Evolutionary conservation across 2,888 invertebrate genomes (phyloP), one percentile per base, ranked within the genome.

Genomic region (Oscheius sp.): DNA sequence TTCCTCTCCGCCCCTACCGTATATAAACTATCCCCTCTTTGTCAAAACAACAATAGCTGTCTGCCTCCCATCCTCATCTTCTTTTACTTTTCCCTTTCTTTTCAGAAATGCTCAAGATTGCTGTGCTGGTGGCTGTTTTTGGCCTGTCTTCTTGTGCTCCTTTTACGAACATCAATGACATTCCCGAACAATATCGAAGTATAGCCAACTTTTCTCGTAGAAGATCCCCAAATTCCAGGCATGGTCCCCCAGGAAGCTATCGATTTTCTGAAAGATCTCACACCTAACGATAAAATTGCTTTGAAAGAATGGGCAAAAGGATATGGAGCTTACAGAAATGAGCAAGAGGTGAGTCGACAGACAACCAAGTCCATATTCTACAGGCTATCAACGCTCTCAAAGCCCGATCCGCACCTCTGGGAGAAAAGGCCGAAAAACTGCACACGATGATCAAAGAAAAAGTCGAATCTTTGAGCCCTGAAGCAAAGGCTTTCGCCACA

Each of bases 401-500:
- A 21, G 49, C 35, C 12, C 59, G 64, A n/a, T 70, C 69, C 12
- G 61, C 74, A 0, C n/a, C 27, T 27, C 69, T 70, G 18, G 55
- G 45, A 25, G 74, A 59, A n/a, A 74, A 74, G 64, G 70, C 64
- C 41, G 66, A 66, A 64, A 71, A 74, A 56, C 49, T 74, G 25
- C 59, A 74, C 56, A 43, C 16, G n/a, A 12, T 71, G 5, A 27
- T 74, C 27, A 53, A 74, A 46, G 71, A 56, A 13, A 71, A 74
- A 64, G 43, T 74, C 23, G 59, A 63, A 46, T n/a, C 43, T 2
- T 59, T 74, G 43, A 49, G n/a, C n/a, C 53, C 35, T 6, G 70
- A 71, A 12, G 74, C 74, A n/a, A 74, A 64, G 64, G 74, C 70
- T 13, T 74, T 74, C 52, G 74, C 63, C 55, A 35, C 58, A 0